Percentiles rank a stretch among this genome's conserved stretches.
phyloP scores from a whole-genome alignment of 2,797 vertebrate genomes.

The Trachurus trachurus region DNA sequence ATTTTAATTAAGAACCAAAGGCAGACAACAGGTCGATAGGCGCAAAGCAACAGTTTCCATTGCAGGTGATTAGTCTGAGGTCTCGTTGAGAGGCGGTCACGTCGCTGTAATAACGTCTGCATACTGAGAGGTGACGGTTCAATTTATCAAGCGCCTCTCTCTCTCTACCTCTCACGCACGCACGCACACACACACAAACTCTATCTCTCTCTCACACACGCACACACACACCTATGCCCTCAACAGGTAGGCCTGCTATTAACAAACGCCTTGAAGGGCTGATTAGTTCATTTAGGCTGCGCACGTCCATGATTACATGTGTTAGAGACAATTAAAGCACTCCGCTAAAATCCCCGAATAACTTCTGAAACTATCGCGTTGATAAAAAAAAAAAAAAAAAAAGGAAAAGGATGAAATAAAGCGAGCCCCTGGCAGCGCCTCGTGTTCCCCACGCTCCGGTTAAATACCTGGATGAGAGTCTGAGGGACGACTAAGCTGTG shows the following conservation, averaged over 20 bases:
- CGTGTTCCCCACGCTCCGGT: background rate
- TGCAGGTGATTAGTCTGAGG: slow-evolving; percentile 79
- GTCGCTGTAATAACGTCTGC: slow-evolving; percentile 83
- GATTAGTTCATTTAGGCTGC: slow-evolving; percentile 68
- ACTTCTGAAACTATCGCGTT: slow-evolving; percentile 70
- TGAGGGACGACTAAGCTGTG: slow-evolving; percentile 11
- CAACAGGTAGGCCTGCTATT: slow-evolving; percentile 79
- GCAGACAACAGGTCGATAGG: slow-evolving; percentile 78
- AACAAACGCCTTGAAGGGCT: slow-evolving; percentile 49
- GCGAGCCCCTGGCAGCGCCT: background rate
- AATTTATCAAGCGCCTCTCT: slow-evolving; percentile 72
- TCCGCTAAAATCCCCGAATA: slow-evolving; percentile 53
- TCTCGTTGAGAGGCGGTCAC: slow-evolving; percentile 71
- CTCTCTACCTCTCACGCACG: slow-evolving; percentile 2
- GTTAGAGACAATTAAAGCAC: slow-evolving; percentile 60
- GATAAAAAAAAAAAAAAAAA: background rate
- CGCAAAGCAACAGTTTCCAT: slow-evolving; percentile 77
- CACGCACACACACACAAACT: background rate
- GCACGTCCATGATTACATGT: slow-evolving; percentile 57
- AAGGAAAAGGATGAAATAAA: slow-evolving; percentile 3
- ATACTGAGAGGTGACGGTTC: slow-evolving; percentile 82
- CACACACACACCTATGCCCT: slow-evolving; percentile 39
- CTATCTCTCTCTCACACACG: slow-evolving; percentile 8
- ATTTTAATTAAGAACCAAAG: slow-evolving; percentile 66
- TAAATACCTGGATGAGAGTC: slow-evolving; percentile 6